Evolutionary conservation across 2,888 invertebrate species (phyloP), one percentile per base, ranked within the genome.

Genomic region (Aphodius granarius): DNA sequence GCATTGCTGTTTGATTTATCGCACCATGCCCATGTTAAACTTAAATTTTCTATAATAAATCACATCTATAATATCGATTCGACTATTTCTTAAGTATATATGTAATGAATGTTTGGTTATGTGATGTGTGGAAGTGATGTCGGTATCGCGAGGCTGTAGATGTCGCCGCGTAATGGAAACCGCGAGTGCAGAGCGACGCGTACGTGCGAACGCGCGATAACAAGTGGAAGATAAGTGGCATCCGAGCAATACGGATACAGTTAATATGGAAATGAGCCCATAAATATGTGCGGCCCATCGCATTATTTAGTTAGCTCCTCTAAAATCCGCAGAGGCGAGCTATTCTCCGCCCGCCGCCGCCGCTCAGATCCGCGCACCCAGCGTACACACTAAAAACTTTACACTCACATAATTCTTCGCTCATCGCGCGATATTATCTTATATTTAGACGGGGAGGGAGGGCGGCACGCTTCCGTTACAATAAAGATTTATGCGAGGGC

Each of bases 401-500:
- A 82, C 83, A 84, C 84, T 83, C 82, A 82, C 84, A 84, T 84
- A 84, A 84, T 83, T 85, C 83, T 84, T 82, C 79, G 77, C 77
- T 76, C 75, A 77, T 78, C 78, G 78, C 78, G 81, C 80, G 85
- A 86, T 85, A 84, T 85, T 85, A 85, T 85, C 85, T 83, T 82
- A 84, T 84, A 85, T 85, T 85, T 85, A 84, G 84, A 83, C 80
- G 83, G 81, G 81, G 80, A 9, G 79, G 68, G 43, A 43, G 72
- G 62, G 63, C 63, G 72, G 72, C 43, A 20, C 66, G 66, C 80
- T 81, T 82, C 83, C 83, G 83, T 83, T 83, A 85, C 84, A 85
- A 86, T 86, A 84, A 85, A 86, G 86, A 87, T 87, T 87, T 86
- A 87, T 86, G 83, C 81, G 81, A 81, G 80, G 81, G 83, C 85